A percentile compares a stretch with the other conserved stretches of the same genome.
phyloP scores from a whole-genome alignment of 2,797 vertebrate species.

The Arctocebus calabarensis region DNA sequence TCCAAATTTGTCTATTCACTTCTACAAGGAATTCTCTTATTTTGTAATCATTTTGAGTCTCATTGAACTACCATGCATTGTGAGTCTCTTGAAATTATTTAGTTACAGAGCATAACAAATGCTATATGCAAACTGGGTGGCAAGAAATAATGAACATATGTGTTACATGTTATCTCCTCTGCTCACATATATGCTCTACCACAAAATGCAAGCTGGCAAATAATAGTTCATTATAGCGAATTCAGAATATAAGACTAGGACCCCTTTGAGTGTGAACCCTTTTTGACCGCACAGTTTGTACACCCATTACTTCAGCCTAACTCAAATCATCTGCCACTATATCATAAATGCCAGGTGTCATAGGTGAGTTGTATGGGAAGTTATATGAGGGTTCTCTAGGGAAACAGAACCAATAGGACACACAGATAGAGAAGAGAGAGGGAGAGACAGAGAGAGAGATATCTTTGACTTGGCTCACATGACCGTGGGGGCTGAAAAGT shows the following conservation, averaged over 20 bases:
- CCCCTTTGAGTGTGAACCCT: neutral
- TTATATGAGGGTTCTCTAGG: neutral
- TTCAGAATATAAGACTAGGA: neutral
- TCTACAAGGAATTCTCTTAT: neutral
- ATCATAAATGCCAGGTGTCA: neutral
- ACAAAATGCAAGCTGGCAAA: neutral
- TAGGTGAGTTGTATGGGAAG: neutral
- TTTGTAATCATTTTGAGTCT: neutral
- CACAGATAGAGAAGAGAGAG: neutral
- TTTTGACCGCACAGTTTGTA: neutral
- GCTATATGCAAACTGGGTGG: neutral
- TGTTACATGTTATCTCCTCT: neutral
- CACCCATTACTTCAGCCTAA: neutral
- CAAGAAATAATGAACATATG: neutral
- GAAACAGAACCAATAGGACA: neutral
- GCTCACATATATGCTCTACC: neutral
- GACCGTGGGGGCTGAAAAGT: neutral
- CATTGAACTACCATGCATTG: neutral
- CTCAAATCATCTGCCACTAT: neutral
- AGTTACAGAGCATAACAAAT: neutral
- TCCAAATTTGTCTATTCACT: neutral
- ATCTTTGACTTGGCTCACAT: neutral
- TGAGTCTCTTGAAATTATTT: neutral
- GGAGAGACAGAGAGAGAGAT: fast-evolving
- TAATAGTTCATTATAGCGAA: neutral